A percentile compares a stretch with the other conserved stretches of the same genome.
phyloP scores from a whole-genome alignment of 2,888 invertebrate species.

The Monopis laevigella region DNA sequence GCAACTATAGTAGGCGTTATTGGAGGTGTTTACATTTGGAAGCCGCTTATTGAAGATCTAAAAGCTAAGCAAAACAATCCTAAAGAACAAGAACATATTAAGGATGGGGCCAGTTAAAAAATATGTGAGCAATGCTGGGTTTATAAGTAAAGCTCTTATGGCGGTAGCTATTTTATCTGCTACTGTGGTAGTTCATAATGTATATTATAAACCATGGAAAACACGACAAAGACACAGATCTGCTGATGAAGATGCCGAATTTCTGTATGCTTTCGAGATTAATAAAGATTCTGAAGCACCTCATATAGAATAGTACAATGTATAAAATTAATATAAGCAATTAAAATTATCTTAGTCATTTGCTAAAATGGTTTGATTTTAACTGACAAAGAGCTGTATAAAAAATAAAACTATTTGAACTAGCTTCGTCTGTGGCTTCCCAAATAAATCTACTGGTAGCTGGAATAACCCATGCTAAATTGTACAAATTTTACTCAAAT shows the following conservation, averaged over 20 bases:
- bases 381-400: no score
- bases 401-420: no score
- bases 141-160: slow-evolving; percentile 33
- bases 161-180: slow-evolving; percentile 41
- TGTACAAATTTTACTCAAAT: no score
- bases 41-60: slow-evolving; percentile 44
- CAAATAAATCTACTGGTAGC: no score
- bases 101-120: slow-evolving; percentile 30
- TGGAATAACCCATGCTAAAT: no score
- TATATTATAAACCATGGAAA: slow-evolving; percentile 33
- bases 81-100: slow-evolving; percentile 20
- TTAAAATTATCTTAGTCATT: no score
- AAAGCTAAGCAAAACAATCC: slow-evolving; percentile 12
- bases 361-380: no score
- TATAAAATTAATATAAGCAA: no score
- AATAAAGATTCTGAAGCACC: not conserved
- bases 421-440: no score
- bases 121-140: slow-evolving; percentile 36
- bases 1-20: slow-evolving; percentile 47
- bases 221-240: slow-evolving; percentile 28
- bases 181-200: slow-evolving; percentile 31
- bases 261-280: slow-evolving; percentile 22
- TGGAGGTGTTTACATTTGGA: slow-evolving; percentile 62
- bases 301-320: no score
- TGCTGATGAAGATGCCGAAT: slow-evolving; percentile 49